Evolutionary conservation across 1,140 invertebrate species (phyloP), one percentile per base, ranked within the genome.

Genomic region (Aethina tumida): DNA sequence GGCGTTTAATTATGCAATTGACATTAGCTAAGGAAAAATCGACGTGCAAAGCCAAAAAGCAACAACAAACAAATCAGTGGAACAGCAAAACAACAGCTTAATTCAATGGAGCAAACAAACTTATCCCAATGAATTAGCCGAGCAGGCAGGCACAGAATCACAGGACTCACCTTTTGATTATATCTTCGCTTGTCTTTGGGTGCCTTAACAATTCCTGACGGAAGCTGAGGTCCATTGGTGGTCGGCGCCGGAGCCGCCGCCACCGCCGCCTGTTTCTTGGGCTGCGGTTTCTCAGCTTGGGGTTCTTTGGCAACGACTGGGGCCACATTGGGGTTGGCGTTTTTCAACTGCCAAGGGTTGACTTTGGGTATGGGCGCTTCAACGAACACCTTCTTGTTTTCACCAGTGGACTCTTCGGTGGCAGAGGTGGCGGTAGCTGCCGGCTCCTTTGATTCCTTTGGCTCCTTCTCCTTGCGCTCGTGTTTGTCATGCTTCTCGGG

Each of bases 181-280:
- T 70, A 67, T 64, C 68, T 73, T 61, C 67, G 69, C 53, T 67
- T 70, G 52, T 77, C 74, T 52, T 70, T 74, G 13, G 70, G 55
- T 12, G 71, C 69, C 52, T 67, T 68, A 29, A 71, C 65, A 32
- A 74, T 64, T 18, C 66, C 66, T 12, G 71, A 33, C 21, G 31
- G 31, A 8, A 15, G 25, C 21, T 65, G 35, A 28, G 32, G 27
- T 40, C 36, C 42, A 43, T 48, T 48, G n/a, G n/a, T n/a, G n/a
- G n/a, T n/a, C n/a, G n/a, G n/a, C n/a, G n/a, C n/a, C n/a, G n/a
- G n/a, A n/a, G n/a, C n/a, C n/a, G n/a, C n/a, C 2, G 27, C 12
- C 2, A 39, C 39, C 26, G 53, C 49, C 29, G 56, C 60, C 47
- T 63, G 50, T 49, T 65, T 65, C 27, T 55, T 49, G 7, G 65